phyloP scores from a whole-genome alignment of 2,888 invertebrate genomes.

The Melanostoma scalare region DNA sequence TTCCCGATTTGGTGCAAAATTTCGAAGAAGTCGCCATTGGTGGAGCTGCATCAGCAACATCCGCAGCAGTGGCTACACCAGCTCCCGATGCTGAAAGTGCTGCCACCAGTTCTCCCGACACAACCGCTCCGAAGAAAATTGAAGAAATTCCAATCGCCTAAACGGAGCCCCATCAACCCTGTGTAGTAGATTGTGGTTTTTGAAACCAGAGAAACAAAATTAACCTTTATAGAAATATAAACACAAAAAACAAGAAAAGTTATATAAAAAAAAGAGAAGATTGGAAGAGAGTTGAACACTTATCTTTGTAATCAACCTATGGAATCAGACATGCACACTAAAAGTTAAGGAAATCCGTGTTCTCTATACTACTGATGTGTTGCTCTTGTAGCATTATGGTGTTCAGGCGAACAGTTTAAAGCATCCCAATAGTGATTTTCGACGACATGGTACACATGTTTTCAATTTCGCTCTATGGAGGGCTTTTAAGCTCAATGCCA shows the following conservation, averaged over 20 bases:
- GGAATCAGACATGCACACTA: too few relatives aligned
- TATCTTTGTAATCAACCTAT: constrained; percentile 38
- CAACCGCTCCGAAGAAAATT: constrained; percentile 77
- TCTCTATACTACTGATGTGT: too few relatives aligned
- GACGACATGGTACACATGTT: too few relatives aligned
- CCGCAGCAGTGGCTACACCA: constrained; percentile 26
- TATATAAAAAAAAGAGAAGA: constrained; percentile 48
- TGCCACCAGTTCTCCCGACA: constrained; percentile 61
- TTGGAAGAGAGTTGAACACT: constrained; percentile 45
- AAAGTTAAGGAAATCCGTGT: too few relatives aligned
- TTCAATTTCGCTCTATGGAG: too few relatives aligned
- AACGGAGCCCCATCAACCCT: constrained; percentile 53
- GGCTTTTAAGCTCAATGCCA: too few relatives aligned
- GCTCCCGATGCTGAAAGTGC: constrained; percentile 45
- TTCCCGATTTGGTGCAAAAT: constrained; percentile 98
- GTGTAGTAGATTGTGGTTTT: constrained; percentile 70
- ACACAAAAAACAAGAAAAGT: constrained; percentile 66
- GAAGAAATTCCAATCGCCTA: constrained; percentile 81
- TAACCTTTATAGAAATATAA: constrained; percentile 70
- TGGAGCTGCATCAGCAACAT: constrained; percentile 24
- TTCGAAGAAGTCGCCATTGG: constrained; percentile 93
- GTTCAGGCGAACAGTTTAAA: too few relatives aligned
- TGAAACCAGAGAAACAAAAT: constrained; percentile 70
- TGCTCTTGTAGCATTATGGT: too few relatives aligned
- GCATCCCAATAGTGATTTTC: too few relatives aligned